Evolutionary conservation across 2,797 vertebrate species (phyloP).

Genomic region (Pygocentrus nattereri): DNA sequence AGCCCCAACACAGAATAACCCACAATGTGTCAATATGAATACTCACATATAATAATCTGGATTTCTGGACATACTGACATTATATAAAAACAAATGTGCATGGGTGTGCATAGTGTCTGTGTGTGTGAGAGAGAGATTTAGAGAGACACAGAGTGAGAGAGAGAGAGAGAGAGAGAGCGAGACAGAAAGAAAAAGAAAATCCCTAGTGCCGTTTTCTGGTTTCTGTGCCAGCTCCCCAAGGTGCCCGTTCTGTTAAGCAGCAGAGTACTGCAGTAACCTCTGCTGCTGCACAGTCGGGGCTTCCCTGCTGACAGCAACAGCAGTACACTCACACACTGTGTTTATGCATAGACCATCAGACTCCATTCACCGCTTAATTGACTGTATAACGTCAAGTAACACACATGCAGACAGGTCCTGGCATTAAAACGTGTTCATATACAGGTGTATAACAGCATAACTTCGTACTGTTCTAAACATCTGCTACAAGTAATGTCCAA

Average conservation of each 20-base stretch:
- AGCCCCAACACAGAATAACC: no score
- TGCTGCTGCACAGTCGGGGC: slow-evolving; percentile 65
- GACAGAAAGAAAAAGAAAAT: slow-evolving; percentile 46
- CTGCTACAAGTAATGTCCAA: no score
- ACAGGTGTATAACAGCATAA: background rate
- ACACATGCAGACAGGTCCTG: slow-evolving; percentile 27
- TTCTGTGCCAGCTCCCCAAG: slow-evolving; percentile 73
- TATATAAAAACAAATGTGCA: no score
- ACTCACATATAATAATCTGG: no score
- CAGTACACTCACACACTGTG: slow-evolving; percentile 39
- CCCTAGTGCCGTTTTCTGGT: slow-evolving; percentile 48
- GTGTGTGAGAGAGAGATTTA: background rate
- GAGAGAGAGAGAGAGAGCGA: background rate
- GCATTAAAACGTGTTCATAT: slow-evolving; percentile 34
- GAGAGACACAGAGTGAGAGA: slow-evolving; percentile 12
- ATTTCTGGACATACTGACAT: no score
- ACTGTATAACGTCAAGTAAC: slow-evolving; percentile 31
- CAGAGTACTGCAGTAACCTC: slow-evolving; percentile 78
- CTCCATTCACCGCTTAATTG: slow-evolving; percentile 46
- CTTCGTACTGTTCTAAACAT: no score
- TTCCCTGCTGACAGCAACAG: slow-evolving; percentile 61
- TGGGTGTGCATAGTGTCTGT: no score
- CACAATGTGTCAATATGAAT: no score
- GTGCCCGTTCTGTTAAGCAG: slow-evolving; percentile 74
- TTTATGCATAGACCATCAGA: slow-evolving; percentile 52